Percentiles rank a stretch among this genome's conserved stretches.
These are phyloP conservation scores for Brachyhypopomus gauderio DNA, from an alignment of 2,113 vertebrate genomes.

Conservation along the genomic window DNA sequence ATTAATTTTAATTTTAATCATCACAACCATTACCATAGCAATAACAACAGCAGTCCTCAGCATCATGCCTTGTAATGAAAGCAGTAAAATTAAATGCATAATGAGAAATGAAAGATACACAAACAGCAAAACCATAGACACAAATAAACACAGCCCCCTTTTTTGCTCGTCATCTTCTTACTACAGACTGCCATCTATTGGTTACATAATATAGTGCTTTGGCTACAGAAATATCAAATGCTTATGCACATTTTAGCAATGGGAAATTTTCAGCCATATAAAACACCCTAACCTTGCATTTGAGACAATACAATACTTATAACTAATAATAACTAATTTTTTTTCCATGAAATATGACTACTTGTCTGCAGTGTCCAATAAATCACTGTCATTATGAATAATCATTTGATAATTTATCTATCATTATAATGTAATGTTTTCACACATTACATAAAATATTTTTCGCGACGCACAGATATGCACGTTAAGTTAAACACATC, in stretches of 20 bases:
- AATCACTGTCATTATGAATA: too few species aligned
- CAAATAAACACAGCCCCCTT: background rate
- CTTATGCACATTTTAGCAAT: background rate
- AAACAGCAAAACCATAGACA: background rate
- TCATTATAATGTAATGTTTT: too few species aligned
- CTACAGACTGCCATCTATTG: constrained; percentile 51
- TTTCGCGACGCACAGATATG: too few species aligned
- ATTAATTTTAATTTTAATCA: background rate
- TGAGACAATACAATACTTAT: too few species aligned
- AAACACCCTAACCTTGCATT: background rate
- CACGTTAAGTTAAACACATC: too few species aligned
- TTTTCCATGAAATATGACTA: too few species aligned
- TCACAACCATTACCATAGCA: background rate
- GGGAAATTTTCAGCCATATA: too few species aligned
- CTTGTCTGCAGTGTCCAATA: too few species aligned
- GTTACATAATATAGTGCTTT: constrained; percentile 11
- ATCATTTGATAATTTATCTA: too few species aligned
- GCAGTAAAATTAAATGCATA: background rate
- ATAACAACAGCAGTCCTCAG: background rate
- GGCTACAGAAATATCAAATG: background rate
- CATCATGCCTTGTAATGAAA: background rate
- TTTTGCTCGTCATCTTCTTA: constrained; percentile 22
- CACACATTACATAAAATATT: too few species aligned
- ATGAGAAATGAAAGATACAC: background rate
- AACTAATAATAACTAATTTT: too few species aligned